Base-by-base conservation (phyloP, 1,140 invertebrate species). In the Procambarus virginalis region DNA sequence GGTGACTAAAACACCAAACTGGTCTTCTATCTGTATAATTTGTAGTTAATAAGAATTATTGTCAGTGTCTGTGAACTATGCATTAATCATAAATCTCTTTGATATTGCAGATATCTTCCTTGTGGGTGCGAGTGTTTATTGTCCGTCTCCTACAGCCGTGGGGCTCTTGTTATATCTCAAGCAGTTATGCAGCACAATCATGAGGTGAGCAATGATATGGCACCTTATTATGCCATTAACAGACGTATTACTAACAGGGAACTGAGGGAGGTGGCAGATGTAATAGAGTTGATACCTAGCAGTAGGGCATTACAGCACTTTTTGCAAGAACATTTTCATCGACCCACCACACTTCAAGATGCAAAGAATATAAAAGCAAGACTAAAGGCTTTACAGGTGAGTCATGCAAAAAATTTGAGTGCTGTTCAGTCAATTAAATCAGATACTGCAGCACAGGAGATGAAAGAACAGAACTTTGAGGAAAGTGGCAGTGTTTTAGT, bases 101-200 rank as follows among this genome's bases (percentile, higher is more conserved):
- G 68, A 34, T 73, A 22, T 73, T 73, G 22, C 88, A 89, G 88
- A 22, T 89, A 89, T 68, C 73, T 89, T 20, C 88, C 88, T 3
- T 89, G 88, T 84, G 88, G 88, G 46, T 89, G 88, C 48, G 81
- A 82, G 51, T 84, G 81, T 51, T 22, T 89, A 20, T 77, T 89
- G 48, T 84, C 81, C 6, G n/a, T 89, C 4, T 82, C 88, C 3
- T 89, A 89, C 76, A 89, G 84, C 60, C 73, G 88, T 34, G 88
- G 88, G 8, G 88, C 88, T 14, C 81, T 89, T 12, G 80, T 89
- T 51, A 84, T 89, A 46, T 89, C 88, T 55, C 88, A 89, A 64
- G 88, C 73, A 48, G 84, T n/a, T 51, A 89, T 89, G 88, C 81
- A 79, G 51, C 88, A 89, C 75, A 89, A 89, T 60, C 88, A 89